Evolutionary conservation across 2,888 invertebrate genomes (phyloP).

Genomic region (Protophormia terraenovae): DNA sequence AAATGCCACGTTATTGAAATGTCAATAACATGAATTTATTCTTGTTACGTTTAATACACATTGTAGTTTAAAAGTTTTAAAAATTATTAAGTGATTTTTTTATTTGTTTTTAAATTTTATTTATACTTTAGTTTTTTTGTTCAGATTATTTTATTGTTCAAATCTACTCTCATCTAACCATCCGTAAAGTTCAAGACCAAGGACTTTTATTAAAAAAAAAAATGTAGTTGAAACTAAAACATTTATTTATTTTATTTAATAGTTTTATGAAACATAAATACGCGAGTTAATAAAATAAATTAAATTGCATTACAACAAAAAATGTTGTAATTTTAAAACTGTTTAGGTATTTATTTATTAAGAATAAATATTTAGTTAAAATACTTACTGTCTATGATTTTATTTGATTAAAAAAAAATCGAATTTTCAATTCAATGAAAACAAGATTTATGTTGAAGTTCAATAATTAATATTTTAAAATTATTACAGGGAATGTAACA

Average conservation of each 20-base stretch:
- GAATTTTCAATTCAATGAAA: constrained; percentile 4
- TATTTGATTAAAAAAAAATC: too few relatives aligned
- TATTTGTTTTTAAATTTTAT: not conserved
- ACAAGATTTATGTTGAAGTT: constrained; percentile 5
- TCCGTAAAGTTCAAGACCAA: constrained; percentile 70
- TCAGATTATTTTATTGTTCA: constrained; percentile 41
- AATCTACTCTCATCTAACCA: constrained; percentile 60
- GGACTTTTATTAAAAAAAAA: constrained; percentile 48
- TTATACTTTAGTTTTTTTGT: not conserved
- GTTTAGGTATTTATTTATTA: not conserved
- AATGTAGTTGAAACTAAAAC: constrained; percentile 3
- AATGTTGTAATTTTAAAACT: not conserved
- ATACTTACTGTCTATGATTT: not conserved
- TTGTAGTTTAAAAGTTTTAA: constrained; percentile 21
- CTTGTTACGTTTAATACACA: constrained; percentile 23
- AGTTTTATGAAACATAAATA: constrained; percentile 12
- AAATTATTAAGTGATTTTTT: constrained; percentile 27
- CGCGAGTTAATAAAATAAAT: not conserved
- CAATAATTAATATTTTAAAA: not conserved
- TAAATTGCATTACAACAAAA: not conserved
- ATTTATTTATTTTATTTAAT: too few relatives aligned
- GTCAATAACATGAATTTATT: constrained; percentile 63
- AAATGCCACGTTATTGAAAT: constrained; percentile 58
- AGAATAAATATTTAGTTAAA: not conserved
- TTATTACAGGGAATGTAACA: too few relatives aligned